Percentiles rank a stretch among this genome's conserved stretches.
Conservation (phyloP, 2,113 vertebrate species). For the Condylura cristata region DNA sequence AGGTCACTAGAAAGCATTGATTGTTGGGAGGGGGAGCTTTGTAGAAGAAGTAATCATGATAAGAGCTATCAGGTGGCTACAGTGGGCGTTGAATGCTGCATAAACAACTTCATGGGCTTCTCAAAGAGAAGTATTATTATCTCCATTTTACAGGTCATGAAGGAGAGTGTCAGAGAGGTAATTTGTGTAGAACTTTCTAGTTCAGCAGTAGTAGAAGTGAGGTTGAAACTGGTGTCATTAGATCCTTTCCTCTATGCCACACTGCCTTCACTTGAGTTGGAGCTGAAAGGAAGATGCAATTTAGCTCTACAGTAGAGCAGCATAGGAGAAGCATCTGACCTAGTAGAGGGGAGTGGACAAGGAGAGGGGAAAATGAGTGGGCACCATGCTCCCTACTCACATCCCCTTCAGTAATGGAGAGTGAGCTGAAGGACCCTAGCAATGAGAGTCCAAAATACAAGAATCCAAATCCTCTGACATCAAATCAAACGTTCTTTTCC, state of each 20-base stretch:
- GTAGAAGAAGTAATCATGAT: not conserved
- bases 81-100: conserved; percentile 11
- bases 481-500: conserved; percentile 33
- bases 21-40: not conserved
- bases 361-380: not conserved
- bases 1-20: conserved; percentile 8
- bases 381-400: fast-evolving
- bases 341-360: not conserved
- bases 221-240: not conserved
- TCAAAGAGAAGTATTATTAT: conserved; percentile 20
- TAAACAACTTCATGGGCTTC: conserved; percentile 7
- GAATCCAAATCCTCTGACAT: not conserved
- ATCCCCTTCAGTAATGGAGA: not conserved
- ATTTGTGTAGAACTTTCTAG: conserved; percentile 2
- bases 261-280: not conserved
- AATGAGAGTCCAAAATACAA: not conserved
- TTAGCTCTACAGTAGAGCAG: not conserved
- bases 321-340: not conserved
- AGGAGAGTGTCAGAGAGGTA: not conserved
- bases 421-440: not conserved
- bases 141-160: conserved; percentile 26
- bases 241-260: not conserved
- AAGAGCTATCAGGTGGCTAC: not conserved
- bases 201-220: not conserved
- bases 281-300: not conserved